Percentiles rank a stretch among this genome's conserved stretches.
Evolutionary conservation across 2,113 vertebrate species (phyloP).

Genomic region (Isichthys henryi): DNA sequence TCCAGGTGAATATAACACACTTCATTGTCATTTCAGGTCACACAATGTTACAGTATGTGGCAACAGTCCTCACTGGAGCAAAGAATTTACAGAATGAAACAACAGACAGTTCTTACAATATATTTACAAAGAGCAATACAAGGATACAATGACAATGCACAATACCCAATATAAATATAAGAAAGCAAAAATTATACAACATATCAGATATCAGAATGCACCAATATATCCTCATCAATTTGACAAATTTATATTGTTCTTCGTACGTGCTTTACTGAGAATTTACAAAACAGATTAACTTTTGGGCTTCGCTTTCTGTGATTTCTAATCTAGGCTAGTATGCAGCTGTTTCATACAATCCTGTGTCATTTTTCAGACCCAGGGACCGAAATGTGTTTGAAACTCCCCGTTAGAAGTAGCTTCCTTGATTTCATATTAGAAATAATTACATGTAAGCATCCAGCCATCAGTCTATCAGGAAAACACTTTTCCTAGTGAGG

Average conservation of each 20-base stretch:
- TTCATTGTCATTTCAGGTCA: neutral
- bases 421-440: neutral
- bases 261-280: neutral
- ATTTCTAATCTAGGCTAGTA: neutral
- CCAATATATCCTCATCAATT: neutral
- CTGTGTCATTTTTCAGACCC: neutral
- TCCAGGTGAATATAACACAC: conserved; percentile 26
- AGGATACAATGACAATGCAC: neutral
- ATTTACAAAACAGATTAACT: neutral
- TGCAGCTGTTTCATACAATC: neutral
- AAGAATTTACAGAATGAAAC: neutral
- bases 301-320: neutral
- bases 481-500: neutral
- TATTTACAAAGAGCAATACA: neutral
- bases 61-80: neutral
- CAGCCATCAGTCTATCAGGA: neutral
- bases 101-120: neutral
- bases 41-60: neutral
- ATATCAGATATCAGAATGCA: neutral
- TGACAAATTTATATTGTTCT: neutral
- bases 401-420: neutral
- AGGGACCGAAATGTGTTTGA: neutral
- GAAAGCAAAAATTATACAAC: neutral
- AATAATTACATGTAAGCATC: neutral
- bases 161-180: neutral